phyloP scores from a whole-genome alignment of 2,113 vertebrate genomes.

The Nettapus auritus region DNA sequence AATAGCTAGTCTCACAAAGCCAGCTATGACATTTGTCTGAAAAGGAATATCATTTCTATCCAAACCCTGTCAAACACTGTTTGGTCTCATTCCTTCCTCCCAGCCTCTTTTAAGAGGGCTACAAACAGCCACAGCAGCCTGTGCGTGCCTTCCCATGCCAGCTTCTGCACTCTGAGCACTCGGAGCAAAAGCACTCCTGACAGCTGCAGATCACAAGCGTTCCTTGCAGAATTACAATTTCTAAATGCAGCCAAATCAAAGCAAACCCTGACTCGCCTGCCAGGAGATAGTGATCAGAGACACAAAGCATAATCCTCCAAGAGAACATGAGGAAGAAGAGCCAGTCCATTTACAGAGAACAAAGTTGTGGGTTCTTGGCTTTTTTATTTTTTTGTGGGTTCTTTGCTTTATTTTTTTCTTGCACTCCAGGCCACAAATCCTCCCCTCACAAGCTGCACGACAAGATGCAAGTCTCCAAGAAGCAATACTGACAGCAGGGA shows the following conservation, averaged over 20 bases:
- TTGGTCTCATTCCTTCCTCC: not conserved
- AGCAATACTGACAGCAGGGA: not conserved
- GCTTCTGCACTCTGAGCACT: not conserved
- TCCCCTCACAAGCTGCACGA: not conserved
- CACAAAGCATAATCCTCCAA: not conserved
- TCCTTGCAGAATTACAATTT: not conserved
- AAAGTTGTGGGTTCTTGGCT: not conserved
- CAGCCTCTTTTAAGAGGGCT: not conserved
- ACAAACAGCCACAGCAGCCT: not conserved
- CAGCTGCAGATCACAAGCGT: not conserved
- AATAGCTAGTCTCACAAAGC: not conserved
- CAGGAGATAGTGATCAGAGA: not conserved
- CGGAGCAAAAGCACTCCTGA: not conserved
- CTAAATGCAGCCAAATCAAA: not conserved
- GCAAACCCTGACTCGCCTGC: not conserved
- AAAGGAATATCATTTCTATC: not conserved
- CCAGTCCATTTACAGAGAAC: not conserved
- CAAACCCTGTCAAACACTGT: not conserved
- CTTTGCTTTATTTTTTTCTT: not conserved
- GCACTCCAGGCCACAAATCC: not conserved
- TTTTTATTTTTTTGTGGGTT: too few relatives aligned
- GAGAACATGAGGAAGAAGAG: not conserved
- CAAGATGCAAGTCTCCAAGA: not conserved
- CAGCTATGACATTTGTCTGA: not conserved
- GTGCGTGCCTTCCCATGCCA: accelerated